A percentile compares a stretch with the other conserved stretches of the same genome.
Evolutionary conservation across 23 tunicate genomes (phyloP).

Genomic region (Clavelina lepadiformis): DNA sequence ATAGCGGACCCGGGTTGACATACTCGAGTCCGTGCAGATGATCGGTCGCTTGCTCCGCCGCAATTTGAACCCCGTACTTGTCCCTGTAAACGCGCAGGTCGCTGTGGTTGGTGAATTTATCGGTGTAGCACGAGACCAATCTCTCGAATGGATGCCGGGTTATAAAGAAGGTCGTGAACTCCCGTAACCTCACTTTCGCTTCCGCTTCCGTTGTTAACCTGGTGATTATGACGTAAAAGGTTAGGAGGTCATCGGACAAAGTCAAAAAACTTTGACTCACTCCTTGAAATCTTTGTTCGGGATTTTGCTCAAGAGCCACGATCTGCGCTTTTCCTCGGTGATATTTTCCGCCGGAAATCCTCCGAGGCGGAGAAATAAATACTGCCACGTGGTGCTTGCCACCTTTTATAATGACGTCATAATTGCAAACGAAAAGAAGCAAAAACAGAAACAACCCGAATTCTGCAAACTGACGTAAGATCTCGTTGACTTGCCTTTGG

Average conservation of each 20-base stretch:
- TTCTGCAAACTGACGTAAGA: background rate
- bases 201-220: slow-evolving; percentile 27
- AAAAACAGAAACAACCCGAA: background rate
- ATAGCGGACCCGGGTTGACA: too few relatives aligned
- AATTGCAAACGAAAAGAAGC: background rate
- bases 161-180: slow-evolving; percentile 45
- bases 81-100: slow-evolving; percentile 8
- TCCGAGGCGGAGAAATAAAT: slow-evolving; percentile 22
- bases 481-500: slow-evolving; percentile 27
- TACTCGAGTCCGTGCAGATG: background rate
- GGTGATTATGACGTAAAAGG: too few relatives aligned
- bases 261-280: slow-evolving; percentile 3
- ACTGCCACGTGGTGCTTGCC: slow-evolving; percentile 63
- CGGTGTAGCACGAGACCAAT: slow-evolving; percentile 61
- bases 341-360: slow-evolving; percentile 3
- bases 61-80: slow-evolving; percentile 19
- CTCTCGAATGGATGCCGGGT: slow-evolving; percentile 74
- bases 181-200: slow-evolving; percentile 5
- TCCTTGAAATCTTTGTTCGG: slow-evolving; percentile 44
- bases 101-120: slow-evolving; percentile 39
- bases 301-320: slow-evolving; percentile 24
- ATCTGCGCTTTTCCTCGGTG: background rate
- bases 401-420: slow-evolving; percentile 13
- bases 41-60: slow-evolving; percentile 14
- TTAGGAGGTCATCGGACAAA: background rate